phyloP scores from a whole-genome alignment of 1,140 invertebrate species.

The Lepidurus couesii region DNA sequence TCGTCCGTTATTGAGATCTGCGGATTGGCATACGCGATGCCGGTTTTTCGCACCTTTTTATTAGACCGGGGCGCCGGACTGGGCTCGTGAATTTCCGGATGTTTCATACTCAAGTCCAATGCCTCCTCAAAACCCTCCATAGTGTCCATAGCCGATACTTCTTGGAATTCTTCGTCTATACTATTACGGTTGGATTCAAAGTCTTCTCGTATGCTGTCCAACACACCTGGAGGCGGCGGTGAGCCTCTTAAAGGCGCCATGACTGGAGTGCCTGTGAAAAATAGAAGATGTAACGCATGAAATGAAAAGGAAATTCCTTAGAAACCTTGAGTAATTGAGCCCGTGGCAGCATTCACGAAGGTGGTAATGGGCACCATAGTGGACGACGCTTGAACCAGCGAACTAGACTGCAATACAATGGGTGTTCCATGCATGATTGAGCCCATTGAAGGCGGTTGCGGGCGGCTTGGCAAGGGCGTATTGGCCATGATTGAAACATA shows the following conservation, averaged over 20 bases:
- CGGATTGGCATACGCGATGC: slow-evolving; percentile 48
- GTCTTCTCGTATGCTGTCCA: slow-evolving; percentile 25
- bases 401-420: slow-evolving; percentile 28
- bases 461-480: slow-evolving; percentile 25
- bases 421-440: slow-evolving; percentile 68
- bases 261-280: background rate
- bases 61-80: background rate
- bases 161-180: slow-evolving; percentile 29
- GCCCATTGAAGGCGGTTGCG: slow-evolving; percentile 41
- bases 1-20: slow-evolving; percentile 88
- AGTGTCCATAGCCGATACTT: background rate
- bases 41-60: background rate
- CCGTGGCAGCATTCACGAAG: slow-evolving; percentile 16
- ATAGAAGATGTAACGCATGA: background rate
- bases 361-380: slow-evolving; percentile 19
- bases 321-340: slow-evolving; percentile 31
- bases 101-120: slow-evolving; percentile 29
- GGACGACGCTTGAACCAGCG: slow-evolving; percentile 10
- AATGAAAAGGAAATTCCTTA: too few species aligned
- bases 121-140: slow-evolving; percentile 28
- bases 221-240: slow-evolving; percentile 1
- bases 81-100: background rate
- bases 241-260: slow-evolving; percentile 28
- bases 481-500: slow-evolving; percentile 25
- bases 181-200: background rate